Base-by-base conservation (phyloP, 2,113 vertebrate species). In the Rhea americana region DNA sequence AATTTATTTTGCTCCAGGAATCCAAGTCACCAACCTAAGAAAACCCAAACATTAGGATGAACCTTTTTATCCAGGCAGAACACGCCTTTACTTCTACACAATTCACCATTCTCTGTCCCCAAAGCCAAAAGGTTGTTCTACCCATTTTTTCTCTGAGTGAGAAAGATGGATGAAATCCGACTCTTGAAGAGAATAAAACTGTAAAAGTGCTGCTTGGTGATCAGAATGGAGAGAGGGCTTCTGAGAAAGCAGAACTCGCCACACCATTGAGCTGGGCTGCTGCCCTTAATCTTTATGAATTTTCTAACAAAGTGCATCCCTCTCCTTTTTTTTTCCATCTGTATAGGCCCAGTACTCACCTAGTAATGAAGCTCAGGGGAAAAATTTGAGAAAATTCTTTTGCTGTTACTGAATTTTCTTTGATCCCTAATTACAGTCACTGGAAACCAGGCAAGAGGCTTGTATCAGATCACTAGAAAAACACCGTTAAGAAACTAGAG, bases 261-360 rank as follows among this genome's bases (percentile, higher is more conserved):
- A 17, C 9, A 35, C 7, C 19, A 18, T 21, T 47, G 24, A 72
- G 63, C 63, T 35, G 4, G 26, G 45, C 51, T 65, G 30, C 16
- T 1, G 0, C 13, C 21, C 28, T 39, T 5, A 0, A 13, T 24
- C 62, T 35, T 59, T 58, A 41, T 0, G 3, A 50, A 28, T 7
- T 68, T 86, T 91, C 62, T 51, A 67, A 59, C 3, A 2, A 84
- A 62, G 56, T 41, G 37, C 61, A 78, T 11, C 56, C 62, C 55
- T 70, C 20, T 50, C 82, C 75, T 26, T 67, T 47, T 30, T 26
- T 22, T n/a, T 72, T 35, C 35, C 55, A 30, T 25, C 45, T 51
- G 10, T 9, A 45, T 1, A 53, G 39, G 28, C 35, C 77, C 74
- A 74, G 45, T 63, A 55, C 7, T 39, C 50, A 35, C 2, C 0